Percentiles rank a stretch among this genome's conserved stretches.
phyloP scores from a whole-genome alignment of 2,797 vertebrate species.

The Ibycter americanus region DNA sequence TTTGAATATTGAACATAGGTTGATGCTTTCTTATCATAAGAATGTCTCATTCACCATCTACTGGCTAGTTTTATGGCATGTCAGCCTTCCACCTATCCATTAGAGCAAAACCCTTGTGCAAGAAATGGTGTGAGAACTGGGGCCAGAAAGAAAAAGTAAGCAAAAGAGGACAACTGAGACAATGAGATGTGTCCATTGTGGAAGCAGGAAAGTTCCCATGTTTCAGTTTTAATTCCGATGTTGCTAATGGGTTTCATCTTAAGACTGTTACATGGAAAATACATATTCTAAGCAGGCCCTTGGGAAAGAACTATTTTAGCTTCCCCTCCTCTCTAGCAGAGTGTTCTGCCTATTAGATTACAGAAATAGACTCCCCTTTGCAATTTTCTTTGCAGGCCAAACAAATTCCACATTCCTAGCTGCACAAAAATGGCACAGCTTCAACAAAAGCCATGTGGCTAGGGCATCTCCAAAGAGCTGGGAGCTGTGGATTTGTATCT shows the following conservation, averaged over 20 bases:
- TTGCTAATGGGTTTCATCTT: not conserved
- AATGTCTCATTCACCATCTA: not conserved
- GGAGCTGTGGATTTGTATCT: not conserved
- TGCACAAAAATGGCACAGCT: slow-evolving; percentile 1
- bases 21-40: not conserved
- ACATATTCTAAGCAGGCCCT: not conserved
- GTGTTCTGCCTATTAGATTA: slow-evolving; percentile 33
- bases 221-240: not conserved
- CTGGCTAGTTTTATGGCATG: not conserved
- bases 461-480: not conserved
- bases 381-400: slow-evolving; percentile 20
- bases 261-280: slow-evolving; percentile 14
- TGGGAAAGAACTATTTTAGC: not conserved
- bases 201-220: not conserved
- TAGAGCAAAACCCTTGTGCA: not conserved
- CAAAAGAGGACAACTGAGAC: not conserved
- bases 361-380: slow-evolving; percentile 19
- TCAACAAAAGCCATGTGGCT: not conserved
- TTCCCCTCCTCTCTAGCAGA: not conserved
- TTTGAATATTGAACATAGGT: not conserved
- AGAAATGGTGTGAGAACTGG: not conserved
- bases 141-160: not conserved
- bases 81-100: not conserved
- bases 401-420: slow-evolving; percentile 15
- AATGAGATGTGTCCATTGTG: not conserved